Base-by-base conservation (phyloP, 1,140 invertebrate genomes). In the Acyrthosiphon pisum region DNA sequence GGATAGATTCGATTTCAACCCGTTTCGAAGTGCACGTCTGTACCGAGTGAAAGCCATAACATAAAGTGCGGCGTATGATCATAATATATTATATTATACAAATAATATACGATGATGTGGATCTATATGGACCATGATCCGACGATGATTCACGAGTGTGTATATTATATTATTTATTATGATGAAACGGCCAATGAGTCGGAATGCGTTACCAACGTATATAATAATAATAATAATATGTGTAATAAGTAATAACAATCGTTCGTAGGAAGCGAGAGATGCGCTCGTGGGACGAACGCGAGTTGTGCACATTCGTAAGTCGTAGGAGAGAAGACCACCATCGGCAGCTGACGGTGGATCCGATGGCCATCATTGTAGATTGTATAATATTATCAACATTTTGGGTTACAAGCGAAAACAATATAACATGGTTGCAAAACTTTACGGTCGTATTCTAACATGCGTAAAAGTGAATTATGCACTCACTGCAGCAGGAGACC, bases 181-280 rank as follows among this genome's bases (percentile, higher is more conserved):
- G 88, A 89, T 23, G 48, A 89, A 89, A 89, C 35, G 35, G 50
- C 50, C 88, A 56, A 89, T 41, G 48, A 56, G 1, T 88, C 8
- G n/a, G 86, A 53, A 88, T 35, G 87, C 87, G n/a, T 88, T 88
- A 88, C 86, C 35, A 88, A 88, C 20, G 46, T 14, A 6, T 88
- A 11, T 35, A 83, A 83, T 83, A 41, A 81, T 83, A 41, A 81
- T 81, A 81, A 30, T 76, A 60, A 60, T 76, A 35, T 35, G n/a
- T 35, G 35, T 37, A 83, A 83, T 37, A 23, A 83, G 22, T 44
- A 88, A 53, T 53, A 35, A 89, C 23, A 56, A 89, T 26, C 50
- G 35, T 56, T 56, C 88, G 88, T 89, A 89, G 88, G 88, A 89
- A 89, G 88, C 88, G 35, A 53, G 35, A 26, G 50, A 89, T 26